Evolutionary conservation across 2,797 vertebrate genomes (phyloP).

Genomic region (Phaenicophaeus curvirostris): DNA sequence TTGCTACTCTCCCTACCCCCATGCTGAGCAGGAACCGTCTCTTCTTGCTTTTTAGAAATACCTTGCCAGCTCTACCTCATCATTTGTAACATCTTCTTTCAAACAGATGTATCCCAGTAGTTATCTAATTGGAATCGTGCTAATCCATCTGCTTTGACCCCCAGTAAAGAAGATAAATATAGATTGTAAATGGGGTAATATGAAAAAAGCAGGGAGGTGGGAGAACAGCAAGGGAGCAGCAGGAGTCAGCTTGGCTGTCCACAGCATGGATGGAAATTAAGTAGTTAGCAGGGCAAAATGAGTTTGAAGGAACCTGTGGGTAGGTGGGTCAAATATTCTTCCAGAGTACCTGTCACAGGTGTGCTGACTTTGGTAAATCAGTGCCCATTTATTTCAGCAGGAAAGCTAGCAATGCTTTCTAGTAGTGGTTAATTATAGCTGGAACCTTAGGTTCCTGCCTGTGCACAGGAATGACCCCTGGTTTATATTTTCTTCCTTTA

Average conservation of each 20-base stretch:
- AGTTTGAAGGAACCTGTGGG: not conserved
- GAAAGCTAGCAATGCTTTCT: not conserved
- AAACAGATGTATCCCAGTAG: not conserved
- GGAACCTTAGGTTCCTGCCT: not conserved
- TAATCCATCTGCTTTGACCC: not conserved
- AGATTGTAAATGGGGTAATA: not conserved
- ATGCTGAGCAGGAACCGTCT: conserved; percentile 39
- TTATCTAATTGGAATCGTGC: not conserved
- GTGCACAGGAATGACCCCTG: not conserved
- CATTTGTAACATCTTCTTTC: not conserved
- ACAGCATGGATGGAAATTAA: not conserved
- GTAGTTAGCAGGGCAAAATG: not conserved
- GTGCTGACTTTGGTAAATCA: not conserved
- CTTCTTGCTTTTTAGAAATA: conserved; percentile 37
- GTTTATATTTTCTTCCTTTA: not conserved
- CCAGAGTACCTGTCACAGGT: not conserved
- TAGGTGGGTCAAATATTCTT: conserved; percentile 5
- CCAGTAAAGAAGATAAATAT: not conserved
- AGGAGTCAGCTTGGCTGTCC: not conserved
- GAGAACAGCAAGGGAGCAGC: not conserved
- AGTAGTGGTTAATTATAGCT: conserved; percentile 5
- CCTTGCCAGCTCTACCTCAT: not conserved
- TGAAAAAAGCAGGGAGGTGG: not conserved
- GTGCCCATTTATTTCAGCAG: not conserved
- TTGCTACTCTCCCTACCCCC: not conserved